These are phyloP conservation scores for Pseudoatta argentina DNA, from an alignment of 1,140 invertebrate genomes.

Conservation along the genomic window DNA sequence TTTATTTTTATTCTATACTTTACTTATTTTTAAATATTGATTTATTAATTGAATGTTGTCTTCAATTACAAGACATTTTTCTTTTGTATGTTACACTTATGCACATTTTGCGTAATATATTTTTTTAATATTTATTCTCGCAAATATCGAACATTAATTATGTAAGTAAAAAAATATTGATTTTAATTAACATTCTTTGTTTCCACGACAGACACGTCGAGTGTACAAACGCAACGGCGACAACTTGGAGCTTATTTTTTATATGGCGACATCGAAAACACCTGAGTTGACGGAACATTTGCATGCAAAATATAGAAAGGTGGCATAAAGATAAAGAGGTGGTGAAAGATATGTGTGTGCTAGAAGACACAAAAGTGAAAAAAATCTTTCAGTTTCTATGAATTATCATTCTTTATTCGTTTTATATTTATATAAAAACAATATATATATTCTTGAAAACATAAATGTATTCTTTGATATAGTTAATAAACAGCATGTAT, in stretches of 20 bases:
- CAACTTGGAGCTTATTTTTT: slow-evolving; percentile 86
- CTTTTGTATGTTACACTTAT: too few species aligned
- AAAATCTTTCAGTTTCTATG: background rate
- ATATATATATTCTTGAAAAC: background rate
- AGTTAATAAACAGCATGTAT: slow-evolving; percentile 15
- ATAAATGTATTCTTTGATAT: background rate
- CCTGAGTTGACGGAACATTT: slow-evolving; percentile 88
- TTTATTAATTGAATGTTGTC: too few species aligned
- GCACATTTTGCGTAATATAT: too few species aligned
- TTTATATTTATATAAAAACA: slow-evolving; percentile 1
- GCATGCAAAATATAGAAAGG: slow-evolving; percentile 86
- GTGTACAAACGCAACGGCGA: slow-evolving; percentile 85
- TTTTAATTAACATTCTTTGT: background rate
- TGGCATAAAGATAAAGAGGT: background rate
- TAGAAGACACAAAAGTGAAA: background rate
- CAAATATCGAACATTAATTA: background rate
- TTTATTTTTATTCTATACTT: too few species aligned
- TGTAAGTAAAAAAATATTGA: too few species aligned
- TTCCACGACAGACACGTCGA: slow-evolving; percentile 81
- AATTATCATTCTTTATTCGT: background rate
- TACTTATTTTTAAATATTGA: too few species aligned
- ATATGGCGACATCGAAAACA: slow-evolving; percentile 88
- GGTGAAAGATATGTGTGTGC: background rate
- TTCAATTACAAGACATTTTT: too few species aligned
- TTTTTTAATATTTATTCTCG: too few species aligned